phyloP scores from a whole-genome alignment of 2,797 vertebrate genomes.

The Cirrhinus molitorella region DNA sequence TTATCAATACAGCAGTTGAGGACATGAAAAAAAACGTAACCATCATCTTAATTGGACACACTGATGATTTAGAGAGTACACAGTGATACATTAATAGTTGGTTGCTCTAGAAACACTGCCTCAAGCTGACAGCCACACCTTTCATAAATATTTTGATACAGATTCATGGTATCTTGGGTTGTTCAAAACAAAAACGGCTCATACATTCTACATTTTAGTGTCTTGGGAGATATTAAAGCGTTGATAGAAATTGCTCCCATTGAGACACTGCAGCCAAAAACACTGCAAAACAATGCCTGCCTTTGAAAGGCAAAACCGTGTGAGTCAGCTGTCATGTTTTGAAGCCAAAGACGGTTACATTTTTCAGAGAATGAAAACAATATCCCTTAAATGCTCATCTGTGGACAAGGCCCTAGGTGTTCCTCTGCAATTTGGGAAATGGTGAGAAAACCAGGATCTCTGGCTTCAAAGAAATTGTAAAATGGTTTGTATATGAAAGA shows the following conservation, averaged over 20 bases:
- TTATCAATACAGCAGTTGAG: not conserved
- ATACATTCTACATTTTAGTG: slow-evolving; percentile 49
- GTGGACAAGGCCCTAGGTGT: slow-evolving; percentile 24
- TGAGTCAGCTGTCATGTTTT: slow-evolving; percentile 17
- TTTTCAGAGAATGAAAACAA: slow-evolving; percentile 32
- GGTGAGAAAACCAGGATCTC: slow-evolving; percentile 20
- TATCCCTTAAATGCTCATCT: slow-evolving; percentile 28
- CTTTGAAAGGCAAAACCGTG: slow-evolving; percentile 24
- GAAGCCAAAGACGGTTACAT: slow-evolving; percentile 10
- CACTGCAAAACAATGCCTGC: slow-evolving; percentile 54
- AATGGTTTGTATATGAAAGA: slow-evolving; percentile 21
- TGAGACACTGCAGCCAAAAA: slow-evolving; percentile 63
- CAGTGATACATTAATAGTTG: slow-evolving; percentile 64
- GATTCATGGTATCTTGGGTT: slow-evolving; percentile 59
- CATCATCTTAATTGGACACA: slow-evolving; percentile 5
- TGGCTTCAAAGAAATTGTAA: slow-evolving; percentile 12
- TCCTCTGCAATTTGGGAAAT: slow-evolving; percentile 10
- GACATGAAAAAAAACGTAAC: not conserved
- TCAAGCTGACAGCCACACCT: slow-evolving; percentile 73
- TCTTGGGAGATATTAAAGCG: slow-evolving; percentile 52
- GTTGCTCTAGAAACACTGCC: slow-evolving; percentile 65
- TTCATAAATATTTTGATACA: slow-evolving; percentile 77
- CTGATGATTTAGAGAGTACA: slow-evolving; percentile 64
- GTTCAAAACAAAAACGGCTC: slow-evolving; percentile 65
- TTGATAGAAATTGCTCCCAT: slow-evolving; percentile 66